Evolutionary conservation across 1,140 invertebrate species (phyloP).

Genomic region (Drosophila pachea): DNA sequence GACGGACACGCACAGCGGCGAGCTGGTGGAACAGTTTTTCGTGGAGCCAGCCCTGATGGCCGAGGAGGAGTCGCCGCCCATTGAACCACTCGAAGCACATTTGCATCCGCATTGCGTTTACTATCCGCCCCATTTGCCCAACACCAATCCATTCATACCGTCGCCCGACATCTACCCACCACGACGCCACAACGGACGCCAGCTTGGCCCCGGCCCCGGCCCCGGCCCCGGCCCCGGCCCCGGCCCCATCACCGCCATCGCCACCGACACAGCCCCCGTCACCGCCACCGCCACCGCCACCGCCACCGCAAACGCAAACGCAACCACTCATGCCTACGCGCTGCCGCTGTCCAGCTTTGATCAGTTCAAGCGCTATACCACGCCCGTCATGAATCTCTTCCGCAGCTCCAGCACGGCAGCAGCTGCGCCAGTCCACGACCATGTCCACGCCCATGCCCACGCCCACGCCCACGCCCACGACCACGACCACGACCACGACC

Average conservation of each 20-base stretch:
- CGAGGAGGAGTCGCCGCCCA: slow-evolving; percentile 44
- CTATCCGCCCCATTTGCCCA: slow-evolving; percentile 59
- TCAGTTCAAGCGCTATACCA: slow-evolving; percentile 72
- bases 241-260: no score
- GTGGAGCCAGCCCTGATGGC: slow-evolving; percentile 63
- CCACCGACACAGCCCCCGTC: no score
- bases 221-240: no score
- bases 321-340: slow-evolving; percentile 31
- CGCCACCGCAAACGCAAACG: slow-evolving; percentile 46
- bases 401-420: slow-evolving; percentile 56
- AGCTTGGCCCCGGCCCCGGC: slow-evolving; percentile 46
- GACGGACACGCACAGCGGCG: slow-evolving; percentile 61
- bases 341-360: slow-evolving; percentile 64
- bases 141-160: slow-evolving; percentile 41
- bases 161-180: slow-evolving; percentile 37
- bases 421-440: slow-evolving; percentile 38
- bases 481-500: slow-evolving; percentile 61
- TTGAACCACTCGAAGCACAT: slow-evolving; percentile 57
- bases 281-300: slow-evolving; percentile 32
- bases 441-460: slow-evolving; percentile 50
- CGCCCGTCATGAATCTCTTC: slow-evolving; percentile 77
- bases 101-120: slow-evolving; percentile 59
- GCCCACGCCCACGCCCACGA: slow-evolving; percentile 56
- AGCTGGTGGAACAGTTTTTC: slow-evolving; percentile 69
- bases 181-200: slow-evolving; percentile 57